phyloP scores from a whole-genome alignment of 2,888 invertebrate species.

The Thymelicus lineola region DNA sequence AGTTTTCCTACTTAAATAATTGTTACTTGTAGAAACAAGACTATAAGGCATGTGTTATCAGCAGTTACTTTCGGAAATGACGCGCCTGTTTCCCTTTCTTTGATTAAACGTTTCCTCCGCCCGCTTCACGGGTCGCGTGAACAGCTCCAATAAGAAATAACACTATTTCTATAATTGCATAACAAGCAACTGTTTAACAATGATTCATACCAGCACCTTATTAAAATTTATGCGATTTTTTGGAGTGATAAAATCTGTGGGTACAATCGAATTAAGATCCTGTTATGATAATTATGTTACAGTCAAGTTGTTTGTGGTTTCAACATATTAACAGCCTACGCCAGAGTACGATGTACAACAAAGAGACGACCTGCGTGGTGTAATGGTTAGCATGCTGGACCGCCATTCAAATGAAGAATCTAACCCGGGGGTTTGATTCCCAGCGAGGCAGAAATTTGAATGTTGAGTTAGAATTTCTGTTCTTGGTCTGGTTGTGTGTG shows the following conservation, averaged over 20 bases:
- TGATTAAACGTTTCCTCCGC: constrained; percentile 32
- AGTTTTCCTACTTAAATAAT: neutral
- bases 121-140: constrained; percentile 22
- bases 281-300: neutral
- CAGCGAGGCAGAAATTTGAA: too few relatives aligned
- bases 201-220: constrained; percentile 28
- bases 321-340: too few relatives aligned
- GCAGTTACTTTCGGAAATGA: constrained; percentile 27
- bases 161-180: constrained; percentile 32
- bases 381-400: too few relatives aligned
- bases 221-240: constrained; percentile 13
- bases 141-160: constrained; percentile 17
- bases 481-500: too few relatives aligned
- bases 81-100: constrained; percentile 28
- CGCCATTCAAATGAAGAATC: too few relatives aligned
- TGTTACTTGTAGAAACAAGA: neutral
- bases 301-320: too few relatives aligned
- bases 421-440: too few relatives aligned
- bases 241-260: neutral
- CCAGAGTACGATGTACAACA: too few relatives aligned
- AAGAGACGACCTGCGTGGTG: too few relatives aligned
- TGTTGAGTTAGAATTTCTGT: too few relatives aligned
- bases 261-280: neutral
- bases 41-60: constrained; percentile 20
- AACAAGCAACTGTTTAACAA: constrained; percentile 27